Base-by-base conservation (phyloP, 2,797 vertebrate species). In the Tenualosa ilisha region DNA sequence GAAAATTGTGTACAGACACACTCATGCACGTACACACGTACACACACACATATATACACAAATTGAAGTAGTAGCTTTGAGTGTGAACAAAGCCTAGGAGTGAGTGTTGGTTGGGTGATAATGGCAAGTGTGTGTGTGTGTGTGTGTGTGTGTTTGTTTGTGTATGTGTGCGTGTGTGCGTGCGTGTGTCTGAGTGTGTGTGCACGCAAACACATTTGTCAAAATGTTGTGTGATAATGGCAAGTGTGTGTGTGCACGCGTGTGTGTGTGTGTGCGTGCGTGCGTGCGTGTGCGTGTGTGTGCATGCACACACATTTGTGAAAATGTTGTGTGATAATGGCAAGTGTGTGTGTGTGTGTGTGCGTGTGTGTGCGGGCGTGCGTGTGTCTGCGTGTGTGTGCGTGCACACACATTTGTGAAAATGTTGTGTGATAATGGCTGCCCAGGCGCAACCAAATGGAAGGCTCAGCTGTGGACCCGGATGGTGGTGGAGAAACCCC, bases 401-500 rank as follows among this genome's bases (percentile, higher is more conserved):
- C 9, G 50, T 51, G 50, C 9, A 7, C 9, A 7, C 9, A 8
- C 8, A 8, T 49, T 3, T 50, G 5, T 1, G 49, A 9, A 51
- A 51, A 51, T 1, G 50, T 51, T 24, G 22, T n/a, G 59, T 24
- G 6, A 61, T 61, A 61, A 61, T 61, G 22, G 59, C 59, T 24
- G 9, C 59, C 59, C 59, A 8, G 59, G 59, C 59, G n/a, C 22
- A 8, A 17, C n/a, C n/a, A 11, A 11, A 65, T n/a, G n/a, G n/a
- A 26, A 65, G 65, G 31, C 65, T 72, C 65, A 31, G 65, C 65
- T 94, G 90, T 93, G 88, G 88, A 91, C 53, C 85, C 84, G 81
- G 81, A 88, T 88, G 87, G 82, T 83, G 53, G 85, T 40, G 86
- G 88, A 89, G 88, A 88, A 90, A 84, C 86, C 86, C 81, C 84